Base-by-base conservation (phyloP, 1,140 invertebrate species). In the Megalopta genalis region DNA sequence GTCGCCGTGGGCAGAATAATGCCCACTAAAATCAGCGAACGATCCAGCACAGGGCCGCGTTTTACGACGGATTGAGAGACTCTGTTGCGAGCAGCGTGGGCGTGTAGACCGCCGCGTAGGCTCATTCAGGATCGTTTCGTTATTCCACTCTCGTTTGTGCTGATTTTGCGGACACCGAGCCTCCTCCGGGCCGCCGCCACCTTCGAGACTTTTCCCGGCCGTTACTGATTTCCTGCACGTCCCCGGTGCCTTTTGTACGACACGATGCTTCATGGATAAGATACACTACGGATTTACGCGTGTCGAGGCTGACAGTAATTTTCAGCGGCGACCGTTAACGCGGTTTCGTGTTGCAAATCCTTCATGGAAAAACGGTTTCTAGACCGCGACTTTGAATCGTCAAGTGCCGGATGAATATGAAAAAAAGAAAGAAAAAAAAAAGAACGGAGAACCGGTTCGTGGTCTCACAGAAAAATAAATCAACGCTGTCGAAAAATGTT, bases 51-150 rank as follows among this genome's bases (percentile, higher is more conserved):
- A 57, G 6, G 18, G 54, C n/a, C 21, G 21, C 27, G 23, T 9
- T 27, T 54, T 75, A 71, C 62, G 54, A 67, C 12, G 54, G 39
- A 66, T 25, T 10, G 69, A 65, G 39, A 25, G n/a, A 21, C 49
- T 42, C 60, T 72, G 37, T 64, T 6, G 46, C 27, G 66, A 64
- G 37, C 7, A 62, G 59, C 67, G 86, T 88, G 59, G 78, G 82
- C 82, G 81, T 59, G 52, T 77, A 69, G 76, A 59, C 37, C 64
- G 75, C 42, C 82, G 85, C 86, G 88, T 88, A 82, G 74, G 86
- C 82, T 87, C 84, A 89, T 90, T 89, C 81, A 89, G 78, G 79
- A 84, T 86, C 73, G 79, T 60, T 81, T 82, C 67, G 82, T 57
- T 80, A 85, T 87, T 86, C 78, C 72, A 69, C 57, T 71, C 77